A percentile compares a stretch with the other conserved stretches of the same genome.
Evolutionary conservation across 2,888 invertebrate species (phyloP).

Genomic region (Priocnemis perturbator): DNA sequence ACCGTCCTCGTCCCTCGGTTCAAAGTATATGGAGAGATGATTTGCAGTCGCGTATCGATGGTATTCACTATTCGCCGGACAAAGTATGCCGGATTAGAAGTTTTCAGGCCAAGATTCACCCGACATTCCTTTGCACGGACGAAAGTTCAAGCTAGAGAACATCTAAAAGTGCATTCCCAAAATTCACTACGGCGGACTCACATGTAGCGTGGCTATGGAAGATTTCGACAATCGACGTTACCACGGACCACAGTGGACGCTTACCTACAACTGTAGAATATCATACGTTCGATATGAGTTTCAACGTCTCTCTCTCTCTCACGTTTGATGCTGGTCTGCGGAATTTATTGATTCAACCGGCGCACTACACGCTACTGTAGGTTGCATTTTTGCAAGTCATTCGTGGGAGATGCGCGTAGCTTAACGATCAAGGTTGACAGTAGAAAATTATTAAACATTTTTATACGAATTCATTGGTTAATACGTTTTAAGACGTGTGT

Average conservation of each 20-base stretch:
- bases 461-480: not conserved
- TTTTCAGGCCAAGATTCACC: no score
- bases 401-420: not conserved
- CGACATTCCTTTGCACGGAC: not conserved
- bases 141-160: slow-evolving; percentile 10
- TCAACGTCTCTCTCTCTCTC: no score
- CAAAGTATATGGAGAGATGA: no score
- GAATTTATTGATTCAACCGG: not conserved
- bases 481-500: not conserved
- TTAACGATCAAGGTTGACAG: not conserved
- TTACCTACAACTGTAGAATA: slow-evolving; percentile 68
- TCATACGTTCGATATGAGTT: slow-evolving; percentile 53
- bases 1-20: no score
- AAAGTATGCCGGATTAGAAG: no score
- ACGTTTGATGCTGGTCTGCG: no score
- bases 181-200: slow-evolving; percentile 59
- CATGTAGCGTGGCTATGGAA: slow-evolving; percentile 65
- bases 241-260: slow-evolving; percentile 62
- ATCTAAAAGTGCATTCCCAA: slow-evolving; percentile 37
- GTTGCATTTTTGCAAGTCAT: not conserved
- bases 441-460: not conserved
- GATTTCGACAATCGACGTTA: slow-evolving; percentile 65
- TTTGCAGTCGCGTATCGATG: no score
- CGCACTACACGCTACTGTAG: not conserved
- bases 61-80: no score